Base-by-base conservation (phyloP, 1,140 invertebrate genomes). In the Homarus americanus region DNA sequence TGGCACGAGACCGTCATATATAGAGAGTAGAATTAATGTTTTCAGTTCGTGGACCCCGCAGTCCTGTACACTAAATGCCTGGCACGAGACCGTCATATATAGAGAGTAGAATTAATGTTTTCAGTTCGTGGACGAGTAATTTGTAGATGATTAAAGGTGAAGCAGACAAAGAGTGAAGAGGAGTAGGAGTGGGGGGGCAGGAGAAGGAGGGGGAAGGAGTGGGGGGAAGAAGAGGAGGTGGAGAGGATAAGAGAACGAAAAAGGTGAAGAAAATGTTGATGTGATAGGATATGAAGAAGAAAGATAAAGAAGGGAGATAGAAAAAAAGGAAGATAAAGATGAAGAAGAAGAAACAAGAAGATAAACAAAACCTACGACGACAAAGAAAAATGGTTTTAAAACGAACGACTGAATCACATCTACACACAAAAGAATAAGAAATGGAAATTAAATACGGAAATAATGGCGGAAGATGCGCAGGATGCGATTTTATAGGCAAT, bases 281-380 rank as follows among this genome's bases (percentile, higher is more conserved):
- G n/a, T n/a, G n/a, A 75, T n/a, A 84, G 36, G 41, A 41, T 28
- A 24, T 12, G 10, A 84, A 17, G 53, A 28, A 36, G 1, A 83
- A n/a, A 83, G 32, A 28, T 2, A 72, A 66, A 32, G 34, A 80
- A 34, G n/a, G 28, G 12, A n/a, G 78, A 80, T n/a, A n/a, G 78
- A 40, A 44, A 44, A 53, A 15, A 15, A 44, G 40, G 40, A 17
- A 38, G 9, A 28, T 17, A 40, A 49, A 32, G 32, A 44, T 17
- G 49, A 63, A 38, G n/a, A n/a, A 83, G 17, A 66, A n/a, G 66
- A 32, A 34, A 44, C 3, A 73, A 85, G 66, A 85, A 83, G 58
- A 76, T 20, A 49, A 53, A 69, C 5, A 69, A 38, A 72, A 32
- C 34, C 15, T 38, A 63, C 1, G 41, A 82, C 2, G n/a, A n/a